Conservation (phyloP, 2,797 vertebrate species). For the Nasua narica region DNA sequence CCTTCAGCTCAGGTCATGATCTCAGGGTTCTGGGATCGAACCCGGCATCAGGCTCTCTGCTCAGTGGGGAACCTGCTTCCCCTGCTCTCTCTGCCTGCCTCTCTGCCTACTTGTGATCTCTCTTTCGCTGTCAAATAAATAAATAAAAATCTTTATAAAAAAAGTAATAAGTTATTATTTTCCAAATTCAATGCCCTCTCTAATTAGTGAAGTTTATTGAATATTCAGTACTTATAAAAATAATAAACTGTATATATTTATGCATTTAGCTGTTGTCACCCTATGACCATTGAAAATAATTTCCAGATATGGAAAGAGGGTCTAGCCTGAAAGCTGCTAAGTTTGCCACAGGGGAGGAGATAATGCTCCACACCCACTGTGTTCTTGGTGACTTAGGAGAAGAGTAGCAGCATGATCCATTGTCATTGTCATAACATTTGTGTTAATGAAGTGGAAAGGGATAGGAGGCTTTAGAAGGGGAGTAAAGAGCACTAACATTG, state of each 20-base stretch:
- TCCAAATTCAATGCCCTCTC: neutral
- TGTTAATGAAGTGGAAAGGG: neutral
- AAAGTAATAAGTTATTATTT: neutral
- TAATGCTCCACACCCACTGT: neutral
- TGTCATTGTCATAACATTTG: neutral
- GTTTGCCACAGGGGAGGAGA: neutral
- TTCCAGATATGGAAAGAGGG: neutral
- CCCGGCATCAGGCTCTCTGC: no score
- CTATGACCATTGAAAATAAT: neutral
- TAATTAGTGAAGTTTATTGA: neutral
- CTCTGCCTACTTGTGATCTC: no score
- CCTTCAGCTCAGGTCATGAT: no score
- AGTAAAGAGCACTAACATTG: neutral
- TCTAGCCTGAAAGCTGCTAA: neutral
- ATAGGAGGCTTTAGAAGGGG: neutral
- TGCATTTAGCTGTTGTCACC: neutral
- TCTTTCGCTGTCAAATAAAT: no score
- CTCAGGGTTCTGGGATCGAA: no score
- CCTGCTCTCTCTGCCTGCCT: no score
- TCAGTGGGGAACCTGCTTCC: no score
- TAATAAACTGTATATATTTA: neutral
- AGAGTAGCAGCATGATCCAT: fast-evolving
- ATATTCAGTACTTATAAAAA: neutral
- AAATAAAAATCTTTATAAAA: no score
- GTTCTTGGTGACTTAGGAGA: neutral